Evolutionary conservation across 2,113 vertebrate species (phyloP).

Genomic region (Brachyistius frenatus): DNA sequence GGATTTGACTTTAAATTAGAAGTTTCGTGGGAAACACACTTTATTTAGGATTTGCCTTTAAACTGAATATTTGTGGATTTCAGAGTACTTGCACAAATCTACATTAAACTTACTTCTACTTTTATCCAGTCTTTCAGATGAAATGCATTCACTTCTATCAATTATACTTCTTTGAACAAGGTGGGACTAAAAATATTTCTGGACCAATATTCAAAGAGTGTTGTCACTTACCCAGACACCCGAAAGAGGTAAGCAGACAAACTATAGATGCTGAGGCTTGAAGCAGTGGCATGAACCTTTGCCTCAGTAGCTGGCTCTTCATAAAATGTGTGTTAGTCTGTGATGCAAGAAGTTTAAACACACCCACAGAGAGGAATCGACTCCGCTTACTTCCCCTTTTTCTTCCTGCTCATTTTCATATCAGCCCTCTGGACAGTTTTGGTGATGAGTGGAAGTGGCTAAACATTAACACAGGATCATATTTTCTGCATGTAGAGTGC

Average conservation of each 20-base stretch:
- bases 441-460: constrained; percentile 57
- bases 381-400: constrained; percentile 85
- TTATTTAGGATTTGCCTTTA: constrained; percentile 14
- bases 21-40: neutral
- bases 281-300: constrained; percentile 51
- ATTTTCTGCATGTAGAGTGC: neutral
- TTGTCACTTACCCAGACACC: constrained; percentile 67
- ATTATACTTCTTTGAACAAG: neutral
- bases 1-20: neutral
- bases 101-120: neutral
- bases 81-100: neutral
- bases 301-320: constrained; percentile 57
- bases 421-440: constrained; percentile 71
- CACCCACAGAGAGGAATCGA: constrained; percentile 82
- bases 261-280: constrained; percentile 39
- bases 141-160: neutral
- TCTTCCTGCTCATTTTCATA: constrained; percentile 87
- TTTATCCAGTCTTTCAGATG: neutral
- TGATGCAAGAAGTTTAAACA: constrained; percentile 79
- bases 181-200: neutral
- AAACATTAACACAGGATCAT: constrained; percentile 51
- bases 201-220: constrained; percentile 11
- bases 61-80: neutral
- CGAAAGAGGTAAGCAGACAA: constrained; percentile 43
- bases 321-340: constrained; percentile 71